phyloP scores from a whole-genome alignment of 2,113 vertebrate genomes.

The Corythaeola cristata region DNA sequence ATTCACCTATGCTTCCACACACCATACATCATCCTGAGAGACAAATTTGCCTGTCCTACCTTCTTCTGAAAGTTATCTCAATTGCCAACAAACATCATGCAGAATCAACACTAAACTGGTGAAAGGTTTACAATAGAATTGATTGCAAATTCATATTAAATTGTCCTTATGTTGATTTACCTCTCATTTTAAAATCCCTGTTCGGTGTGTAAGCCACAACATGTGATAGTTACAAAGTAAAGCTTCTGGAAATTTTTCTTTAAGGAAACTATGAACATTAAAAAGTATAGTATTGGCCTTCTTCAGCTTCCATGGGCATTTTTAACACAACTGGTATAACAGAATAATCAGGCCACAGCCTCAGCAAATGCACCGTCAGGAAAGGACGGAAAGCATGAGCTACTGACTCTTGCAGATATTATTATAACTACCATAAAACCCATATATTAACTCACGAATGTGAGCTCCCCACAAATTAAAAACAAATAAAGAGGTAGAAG shows the following conservation, averaged over 20 bases:
- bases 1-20: neutral
- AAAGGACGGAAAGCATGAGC: neutral
- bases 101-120: neutral
- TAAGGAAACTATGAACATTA: neutral
- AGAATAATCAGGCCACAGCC: neutral
- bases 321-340: neutral
- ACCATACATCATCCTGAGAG: neutral
- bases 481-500: neutral
- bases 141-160: neutral
- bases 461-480: neutral
- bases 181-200: neutral
- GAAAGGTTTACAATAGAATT: neutral
- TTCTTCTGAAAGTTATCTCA: neutral
- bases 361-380: neutral
- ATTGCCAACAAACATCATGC: neutral
- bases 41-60: neutral
- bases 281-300: neutral
- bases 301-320: neutral
- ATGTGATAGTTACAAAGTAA: neutral
- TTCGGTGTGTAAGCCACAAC: neutral
- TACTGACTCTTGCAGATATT: neutral
- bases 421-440: neutral
- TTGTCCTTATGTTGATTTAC: neutral
- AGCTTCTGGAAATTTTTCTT: neutral
- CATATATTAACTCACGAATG: neutral